Percentiles rank a stretch among this genome's conserved stretches.
Conservation (phyloP, 2,888 invertebrate genomes). For the Hirudinaria manillensis region DNA sequence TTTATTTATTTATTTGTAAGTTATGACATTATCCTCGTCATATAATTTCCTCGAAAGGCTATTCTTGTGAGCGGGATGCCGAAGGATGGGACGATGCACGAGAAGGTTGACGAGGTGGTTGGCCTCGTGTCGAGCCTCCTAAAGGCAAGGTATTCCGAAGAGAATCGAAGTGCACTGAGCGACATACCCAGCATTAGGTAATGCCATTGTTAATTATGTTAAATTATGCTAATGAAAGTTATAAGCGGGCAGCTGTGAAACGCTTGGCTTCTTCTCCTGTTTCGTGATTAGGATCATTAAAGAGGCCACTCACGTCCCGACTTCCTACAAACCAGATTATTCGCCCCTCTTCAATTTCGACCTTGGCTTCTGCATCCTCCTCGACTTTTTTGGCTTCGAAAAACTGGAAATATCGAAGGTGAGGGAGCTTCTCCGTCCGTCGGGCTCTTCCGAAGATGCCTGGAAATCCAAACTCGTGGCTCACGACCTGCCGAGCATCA, state of each 20-base stretch:
- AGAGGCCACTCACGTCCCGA: slow-evolving; percentile 2
- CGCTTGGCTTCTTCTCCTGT: background rate
- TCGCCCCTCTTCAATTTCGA: background rate
- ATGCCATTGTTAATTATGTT: background rate
- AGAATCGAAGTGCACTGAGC: background rate
- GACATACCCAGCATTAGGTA: background rate
- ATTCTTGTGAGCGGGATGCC: slow-evolving; percentile 1
- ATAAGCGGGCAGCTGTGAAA: background rate
- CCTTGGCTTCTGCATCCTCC: background rate
- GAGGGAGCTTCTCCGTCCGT: background rate
- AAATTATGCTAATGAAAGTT: no score
- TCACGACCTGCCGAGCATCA: background rate
- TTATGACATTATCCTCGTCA: background rate
- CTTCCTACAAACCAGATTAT: background rate
- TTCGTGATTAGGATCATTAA: background rate
- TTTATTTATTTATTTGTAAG: no score
- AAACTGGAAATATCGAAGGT: background rate
- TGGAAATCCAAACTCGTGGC: background rate
- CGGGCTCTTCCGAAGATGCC: background rate
- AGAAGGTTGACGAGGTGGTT: background rate
- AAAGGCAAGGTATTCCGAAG: background rate
- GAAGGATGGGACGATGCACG: background rate
- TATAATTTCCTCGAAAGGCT: background rate
- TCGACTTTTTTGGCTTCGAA: slow-evolving; percentile 1
- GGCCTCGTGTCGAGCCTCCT: background rate